A percentile compares a stretch with the other conserved stretches of the same genome.
Conservation (phyloP, 2,797 vertebrate species). For the Allobates femoralis region DNA sequence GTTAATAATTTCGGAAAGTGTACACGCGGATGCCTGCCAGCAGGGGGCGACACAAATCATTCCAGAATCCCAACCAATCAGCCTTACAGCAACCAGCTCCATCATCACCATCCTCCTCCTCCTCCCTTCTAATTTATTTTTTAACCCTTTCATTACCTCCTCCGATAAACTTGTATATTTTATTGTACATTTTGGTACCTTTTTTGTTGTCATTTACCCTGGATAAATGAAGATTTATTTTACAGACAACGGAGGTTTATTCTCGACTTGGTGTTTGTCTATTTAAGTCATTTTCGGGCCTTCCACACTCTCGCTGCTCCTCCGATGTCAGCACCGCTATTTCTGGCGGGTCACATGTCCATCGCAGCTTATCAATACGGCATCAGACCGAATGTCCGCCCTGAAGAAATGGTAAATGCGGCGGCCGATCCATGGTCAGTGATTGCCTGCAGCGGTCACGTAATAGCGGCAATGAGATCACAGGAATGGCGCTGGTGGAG, state of each 20-base stretch:
- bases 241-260: not conserved
- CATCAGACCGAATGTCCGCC: no score
- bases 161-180: slow-evolving; percentile 6
- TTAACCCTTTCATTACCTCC: not conserved
- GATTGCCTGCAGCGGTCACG: no score
- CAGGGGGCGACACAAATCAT: not conserved
- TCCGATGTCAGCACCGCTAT: no score
- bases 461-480: no score
- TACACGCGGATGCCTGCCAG: not conserved
- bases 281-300: no score
- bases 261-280: not conserved
- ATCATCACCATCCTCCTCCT: not conserved
- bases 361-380: no score
- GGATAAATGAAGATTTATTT: slow-evolving; percentile 46
- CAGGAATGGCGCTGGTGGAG: no score
- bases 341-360: no score
- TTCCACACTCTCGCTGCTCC: no score
- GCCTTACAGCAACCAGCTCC: not conserved
- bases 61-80: not conserved
- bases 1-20: not conserved
- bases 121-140: slow-evolving; percentile 32
- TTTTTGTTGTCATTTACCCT: slow-evolving; percentile 5
- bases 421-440: no score
- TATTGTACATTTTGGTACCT: slow-evolving; percentile 32
- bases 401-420: no score